Base-by-base conservation (phyloP, 2,797 vertebrate species). In the Lagodon rhomboides region DNA sequence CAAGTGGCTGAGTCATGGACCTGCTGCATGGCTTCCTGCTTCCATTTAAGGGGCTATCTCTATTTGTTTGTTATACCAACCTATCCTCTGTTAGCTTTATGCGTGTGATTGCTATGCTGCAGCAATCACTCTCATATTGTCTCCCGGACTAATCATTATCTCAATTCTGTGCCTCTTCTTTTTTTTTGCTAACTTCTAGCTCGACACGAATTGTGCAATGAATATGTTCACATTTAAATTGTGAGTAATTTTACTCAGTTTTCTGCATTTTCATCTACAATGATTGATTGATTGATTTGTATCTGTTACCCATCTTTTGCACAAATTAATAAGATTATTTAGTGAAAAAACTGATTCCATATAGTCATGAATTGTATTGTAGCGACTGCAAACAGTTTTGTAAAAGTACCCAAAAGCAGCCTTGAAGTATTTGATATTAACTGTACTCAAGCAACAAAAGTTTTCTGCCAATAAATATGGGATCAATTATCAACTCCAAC, bases 1-100 rank as follows among this genome's bases (percentile, higher is more conserved):
- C 85, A 90, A 89, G 87, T 87, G 80, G 55, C 67, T 77, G 77
- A 80, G 85, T 87, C 82, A 75, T 27, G 7, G 49, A 83, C 58
- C 73, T 74, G 77, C 71, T 75, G 13, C 25, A 56, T 12, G 73
- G 60, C 70, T 75, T 83, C 77, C 79, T 86, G 66, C 67, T 74
- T 73, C 55, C 50, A 75, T 75, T 77, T 47, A 80, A 20, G 63
- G 68, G n/a, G 64, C 66, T 61, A 25, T 56, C 82, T 79, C 18
- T 51, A 7, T 66, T 68, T 12, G 20, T 75, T 84, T 71, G 38
- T 70, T 23, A 51, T 43, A 1, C 53, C 43, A 63, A 68, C 54
- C 71, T 3, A 54, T 53, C 80, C 22, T 61, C 78, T 79, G 38
- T 85, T 63, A 9, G 46, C 49, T 20, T 60, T 70, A 25, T 67